Percentiles rank a stretch among this genome's conserved stretches.
Conservation (phyloP, 2,888 invertebrate genomes). For the Seira sanloemensis region DNA sequence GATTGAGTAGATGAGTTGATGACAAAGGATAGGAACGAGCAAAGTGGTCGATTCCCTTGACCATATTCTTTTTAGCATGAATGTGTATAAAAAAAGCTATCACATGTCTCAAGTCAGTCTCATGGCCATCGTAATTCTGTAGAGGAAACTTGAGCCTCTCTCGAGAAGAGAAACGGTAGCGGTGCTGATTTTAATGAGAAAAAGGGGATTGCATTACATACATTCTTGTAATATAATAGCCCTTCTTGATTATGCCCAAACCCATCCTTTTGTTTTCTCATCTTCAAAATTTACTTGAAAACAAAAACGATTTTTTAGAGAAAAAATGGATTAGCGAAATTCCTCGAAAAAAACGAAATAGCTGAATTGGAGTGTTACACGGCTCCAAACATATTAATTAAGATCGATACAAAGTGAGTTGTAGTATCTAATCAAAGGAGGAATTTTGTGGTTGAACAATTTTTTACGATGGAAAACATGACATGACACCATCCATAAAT, state of each 20-base stretch:
- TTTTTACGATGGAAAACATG: no score
- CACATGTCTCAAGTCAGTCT: conserved; percentile 44
- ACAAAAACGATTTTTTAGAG: no score
- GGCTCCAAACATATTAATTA: no score
- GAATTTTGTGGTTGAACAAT: no score
- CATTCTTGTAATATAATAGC: background rate
- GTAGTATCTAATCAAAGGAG: no score
- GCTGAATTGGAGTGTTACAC: no score
- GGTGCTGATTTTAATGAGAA: background rate
- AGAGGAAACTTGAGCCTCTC: conserved; percentile 41
- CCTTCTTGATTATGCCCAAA: background rate
- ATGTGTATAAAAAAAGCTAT: background rate
- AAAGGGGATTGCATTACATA: background rate
- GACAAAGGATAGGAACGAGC: background rate
- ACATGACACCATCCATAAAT: no score
- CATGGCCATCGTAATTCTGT: conserved; percentile 48
- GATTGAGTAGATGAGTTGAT: background rate
- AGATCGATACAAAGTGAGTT: no score
- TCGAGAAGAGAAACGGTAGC: background rate
- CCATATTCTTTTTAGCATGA: conserved; percentile 24
- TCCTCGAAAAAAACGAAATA: no score
- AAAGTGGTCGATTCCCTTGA: conserved; percentile 19
- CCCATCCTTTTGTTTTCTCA: background rate
- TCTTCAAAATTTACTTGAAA: no score
- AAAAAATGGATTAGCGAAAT: no score